These are phyloP conservation scores for Acipenser transmontanus DNA, from an alignment of 2,797 vertebrate genomes.

Conservation along the genomic window DNA sequence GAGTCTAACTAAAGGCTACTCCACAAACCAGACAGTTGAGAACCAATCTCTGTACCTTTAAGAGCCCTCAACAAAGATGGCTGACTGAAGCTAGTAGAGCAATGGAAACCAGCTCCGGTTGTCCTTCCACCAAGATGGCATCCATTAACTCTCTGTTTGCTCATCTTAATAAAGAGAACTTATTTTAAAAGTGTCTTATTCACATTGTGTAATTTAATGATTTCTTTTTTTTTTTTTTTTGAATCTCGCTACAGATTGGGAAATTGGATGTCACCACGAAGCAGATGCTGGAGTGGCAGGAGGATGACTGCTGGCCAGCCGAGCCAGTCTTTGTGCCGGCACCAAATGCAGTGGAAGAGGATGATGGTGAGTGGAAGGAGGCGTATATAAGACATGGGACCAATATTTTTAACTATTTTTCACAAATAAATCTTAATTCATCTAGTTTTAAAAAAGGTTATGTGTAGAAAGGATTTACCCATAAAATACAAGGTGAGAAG, in stretches of 20 bases:
- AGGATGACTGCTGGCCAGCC: slow-evolving; percentile 67
- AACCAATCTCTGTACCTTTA: no score
- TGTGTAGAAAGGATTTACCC: background rate
- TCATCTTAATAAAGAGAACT: no score
- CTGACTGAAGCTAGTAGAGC: no score
- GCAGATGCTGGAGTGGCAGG: slow-evolving; percentile 58
- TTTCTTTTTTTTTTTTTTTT: background rate
- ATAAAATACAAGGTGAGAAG: background rate
- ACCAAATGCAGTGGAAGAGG: slow-evolving; percentile 73
- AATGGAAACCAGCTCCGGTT: no score
- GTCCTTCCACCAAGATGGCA: no score
- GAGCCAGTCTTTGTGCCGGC: slow-evolving; percentile 78
- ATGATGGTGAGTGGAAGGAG: slow-evolving; percentile 68
- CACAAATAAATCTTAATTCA: background rate
- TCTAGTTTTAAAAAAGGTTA: no score
- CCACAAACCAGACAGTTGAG: no score
- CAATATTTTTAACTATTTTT: background rate
- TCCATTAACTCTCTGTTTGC: no score
- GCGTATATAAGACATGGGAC: background rate
- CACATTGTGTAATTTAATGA: no score
- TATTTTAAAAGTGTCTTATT: no score
- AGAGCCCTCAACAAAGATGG: no score
- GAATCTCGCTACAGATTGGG: slow-evolving; percentile 50
- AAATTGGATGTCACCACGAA: slow-evolving; percentile 77
- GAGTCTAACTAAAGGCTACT: no score